Conservation (phyloP, 1,140 invertebrate species). For the Penaeus vannamei region DNA sequence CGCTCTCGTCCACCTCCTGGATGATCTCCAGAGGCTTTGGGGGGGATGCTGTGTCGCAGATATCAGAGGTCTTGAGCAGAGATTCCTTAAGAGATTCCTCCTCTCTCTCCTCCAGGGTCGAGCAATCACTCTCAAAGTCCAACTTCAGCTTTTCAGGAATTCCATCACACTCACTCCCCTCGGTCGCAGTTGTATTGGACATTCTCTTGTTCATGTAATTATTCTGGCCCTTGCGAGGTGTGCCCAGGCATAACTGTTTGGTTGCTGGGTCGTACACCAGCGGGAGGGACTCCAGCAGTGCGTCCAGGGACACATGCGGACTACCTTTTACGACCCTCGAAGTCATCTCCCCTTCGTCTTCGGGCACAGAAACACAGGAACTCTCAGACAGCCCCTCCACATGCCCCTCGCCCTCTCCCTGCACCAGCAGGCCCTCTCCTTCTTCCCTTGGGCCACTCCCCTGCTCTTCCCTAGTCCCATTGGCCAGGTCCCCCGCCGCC, state of each 20-base stretch:
- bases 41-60: conserved; percentile 14
- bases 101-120: conserved; percentile 17
- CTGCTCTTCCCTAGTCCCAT: not conserved
- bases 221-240: conserved; percentile 55
- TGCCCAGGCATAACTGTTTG: conserved; percentile 70
- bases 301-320: conserved; percentile 67
- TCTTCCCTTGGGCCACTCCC: not conserved
- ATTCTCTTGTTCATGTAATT: conserved; percentile 39
- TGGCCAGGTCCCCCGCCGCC: not conserved
- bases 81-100: conserved; percentile 51
- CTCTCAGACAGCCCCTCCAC: no score
- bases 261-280: conserved; percentile 71
- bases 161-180: not conserved
- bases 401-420: not conserved
- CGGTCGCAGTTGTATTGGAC: not conserved
- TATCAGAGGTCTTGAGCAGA: conserved; percentile 19
- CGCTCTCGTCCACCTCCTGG: conserved; percentile 58
- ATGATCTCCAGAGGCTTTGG: conserved; percentile 56
- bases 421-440: conserved; percentile 11
- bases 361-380: no score
- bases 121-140: not conserved
- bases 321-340: not conserved
- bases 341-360: not conserved
- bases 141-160: conserved; percentile 25
- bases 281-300: conserved; percentile 70